Evolutionary conservation across 2,113 vertebrate species (phyloP).

Genomic region (Rhynchopsitta pachyrhyncha): DNA sequence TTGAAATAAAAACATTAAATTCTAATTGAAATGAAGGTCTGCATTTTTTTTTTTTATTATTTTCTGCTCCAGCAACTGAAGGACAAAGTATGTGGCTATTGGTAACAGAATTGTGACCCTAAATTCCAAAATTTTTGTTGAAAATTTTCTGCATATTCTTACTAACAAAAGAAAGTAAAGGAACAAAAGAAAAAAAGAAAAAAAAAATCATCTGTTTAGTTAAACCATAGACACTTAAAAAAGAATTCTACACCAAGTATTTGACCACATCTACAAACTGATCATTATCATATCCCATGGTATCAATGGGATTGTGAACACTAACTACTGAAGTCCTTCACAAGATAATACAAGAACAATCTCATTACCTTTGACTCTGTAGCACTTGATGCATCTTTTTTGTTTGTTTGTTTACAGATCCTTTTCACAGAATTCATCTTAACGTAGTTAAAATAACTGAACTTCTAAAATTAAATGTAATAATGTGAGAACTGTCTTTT

Average conservation of each 20-base stretch:
- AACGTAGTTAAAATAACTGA: background rate
- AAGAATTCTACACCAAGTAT: background rate
- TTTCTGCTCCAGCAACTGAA: background rate
- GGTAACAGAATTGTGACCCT: background rate
- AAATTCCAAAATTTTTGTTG: background rate
- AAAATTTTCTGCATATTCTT: background rate
- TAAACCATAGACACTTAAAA: background rate
- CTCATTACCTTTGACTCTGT: background rate
- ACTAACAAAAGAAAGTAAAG: background rate
- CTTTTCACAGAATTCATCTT: background rate
- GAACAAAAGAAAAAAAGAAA: background rate
- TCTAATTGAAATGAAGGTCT: background rate
- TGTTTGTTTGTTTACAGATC: background rate
- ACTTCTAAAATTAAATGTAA: background rate
- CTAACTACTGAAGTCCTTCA: background rate
- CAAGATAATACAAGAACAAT: background rate
- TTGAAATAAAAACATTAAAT: background rate
- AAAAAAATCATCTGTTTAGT: background rate
- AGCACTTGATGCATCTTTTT: background rate
- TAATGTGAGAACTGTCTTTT: background rate
- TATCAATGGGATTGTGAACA: background rate
- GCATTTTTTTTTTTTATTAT: background rate
- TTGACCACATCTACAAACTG: background rate
- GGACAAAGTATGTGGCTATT: background rate
- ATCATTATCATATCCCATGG: background rate